Evolutionary conservation across 2,888 invertebrate species (phyloP).

Genomic region (Lissocephala sabroskyi): DNA sequence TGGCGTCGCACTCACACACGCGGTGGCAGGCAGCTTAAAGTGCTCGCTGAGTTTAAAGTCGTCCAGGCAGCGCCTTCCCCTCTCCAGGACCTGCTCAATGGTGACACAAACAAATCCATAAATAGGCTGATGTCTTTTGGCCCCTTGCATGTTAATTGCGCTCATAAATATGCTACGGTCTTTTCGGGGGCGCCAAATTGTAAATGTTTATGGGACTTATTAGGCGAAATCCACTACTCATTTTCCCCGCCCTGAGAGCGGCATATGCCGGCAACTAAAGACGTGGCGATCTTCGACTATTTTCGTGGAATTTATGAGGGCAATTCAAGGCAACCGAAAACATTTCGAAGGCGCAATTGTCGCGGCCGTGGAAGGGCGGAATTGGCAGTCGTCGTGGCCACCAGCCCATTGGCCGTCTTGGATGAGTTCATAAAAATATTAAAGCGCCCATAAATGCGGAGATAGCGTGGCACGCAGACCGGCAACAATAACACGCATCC

Average conservation of each 20-base stretch:
- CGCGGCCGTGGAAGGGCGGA: constrained; percentile 19
- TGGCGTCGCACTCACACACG: constrained; percentile 4
- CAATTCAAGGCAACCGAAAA: constrained; percentile 23
- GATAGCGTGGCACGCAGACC: background rate
- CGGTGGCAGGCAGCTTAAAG: background rate
- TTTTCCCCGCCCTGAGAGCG: no score
- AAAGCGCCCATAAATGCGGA: constrained; percentile 32
- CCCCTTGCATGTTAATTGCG: constrained; percentile 26
- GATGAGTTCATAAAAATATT: constrained; percentile 41
- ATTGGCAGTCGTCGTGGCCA: background rate
- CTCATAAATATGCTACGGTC: constrained; percentile 25
- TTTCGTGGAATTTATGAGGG: constrained; percentile 37
- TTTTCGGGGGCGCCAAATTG: constrained; percentile 13
- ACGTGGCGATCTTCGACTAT: constrained; percentile 23
- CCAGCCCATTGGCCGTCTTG: constrained; percentile 1
- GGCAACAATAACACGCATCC: constrained; percentile 4
- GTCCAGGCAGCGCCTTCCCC: no score
- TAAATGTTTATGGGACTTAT: constrained; percentile 36
- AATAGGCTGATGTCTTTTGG: constrained; percentile 8
- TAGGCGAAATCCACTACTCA: constrained; percentile 4
- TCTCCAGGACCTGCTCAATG: no score
- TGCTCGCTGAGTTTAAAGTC: background rate
- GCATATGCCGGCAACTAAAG: background rate
- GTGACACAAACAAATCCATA: constrained; percentile 18
- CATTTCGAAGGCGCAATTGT: constrained; percentile 25